phyloP scores from a whole-genome alignment of 2,797 vertebrate genomes.

The Acanthurus leucopareius region DNA sequence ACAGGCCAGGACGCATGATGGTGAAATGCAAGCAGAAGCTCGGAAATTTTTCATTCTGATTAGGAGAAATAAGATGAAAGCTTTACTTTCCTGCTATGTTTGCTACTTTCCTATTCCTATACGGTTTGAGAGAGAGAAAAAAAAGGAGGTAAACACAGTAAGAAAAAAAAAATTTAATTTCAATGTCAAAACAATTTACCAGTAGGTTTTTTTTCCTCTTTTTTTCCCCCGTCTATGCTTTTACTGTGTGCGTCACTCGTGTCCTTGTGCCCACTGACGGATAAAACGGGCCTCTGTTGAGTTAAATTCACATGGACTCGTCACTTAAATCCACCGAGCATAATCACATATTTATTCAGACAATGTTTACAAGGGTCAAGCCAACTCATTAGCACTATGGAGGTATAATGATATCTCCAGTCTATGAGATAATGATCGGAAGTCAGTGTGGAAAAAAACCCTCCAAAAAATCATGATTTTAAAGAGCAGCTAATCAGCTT shows the following conservation, averaged over 20 bases:
- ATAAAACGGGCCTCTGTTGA: background rate
- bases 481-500: background rate
- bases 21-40: conserved; percentile 27
- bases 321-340: conserved; percentile 29
- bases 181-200: conserved; percentile 10
- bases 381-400: background rate
- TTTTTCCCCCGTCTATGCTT: conserved; percentile 9
- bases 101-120: conserved; percentile 12
- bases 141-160: background rate
- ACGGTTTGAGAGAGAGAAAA: background rate
- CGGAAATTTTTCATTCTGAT: conserved; percentile 20
- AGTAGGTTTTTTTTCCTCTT: background rate
- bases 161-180: background rate
- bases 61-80: conserved; percentile 28
- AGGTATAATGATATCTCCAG: conserved; percentile 1
- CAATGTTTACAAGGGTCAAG: conserved; percentile 11
- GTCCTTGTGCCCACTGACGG: conserved; percentile 1
- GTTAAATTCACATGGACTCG: background rate
- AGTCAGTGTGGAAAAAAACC: conserved; percentile 5
- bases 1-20: conserved; percentile 19
- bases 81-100: conserved; percentile 14
- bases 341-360: conserved; percentile 26
- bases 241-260: conserved; percentile 3
- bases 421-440: background rate
- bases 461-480: background rate